Base-by-base conservation (phyloP, 2,113 vertebrate species). In the Aplodontia rufa region DNA sequence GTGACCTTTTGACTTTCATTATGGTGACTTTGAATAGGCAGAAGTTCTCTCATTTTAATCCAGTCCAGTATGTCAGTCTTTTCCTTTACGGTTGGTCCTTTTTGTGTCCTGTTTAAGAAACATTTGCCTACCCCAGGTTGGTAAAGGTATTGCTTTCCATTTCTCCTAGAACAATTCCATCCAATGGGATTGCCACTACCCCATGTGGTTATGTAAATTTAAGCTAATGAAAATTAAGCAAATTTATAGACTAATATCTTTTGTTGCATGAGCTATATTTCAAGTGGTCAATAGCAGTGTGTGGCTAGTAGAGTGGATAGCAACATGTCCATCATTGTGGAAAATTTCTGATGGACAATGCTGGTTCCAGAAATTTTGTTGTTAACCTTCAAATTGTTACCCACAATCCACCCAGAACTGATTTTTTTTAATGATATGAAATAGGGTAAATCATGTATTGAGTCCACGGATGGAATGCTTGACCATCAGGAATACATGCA, bases 11-110 rank as follows among this genome's bases (percentile, higher is more conserved):
- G 37, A 64, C 28, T 79, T 90, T 74, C 26, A 20, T 87, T 62
- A 62, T 55, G 17, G 35, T 19, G 66, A 84, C 49, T 80, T 80
- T 49, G 49, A 47, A 26, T 64, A 7, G 85, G 37, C 69, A 88
- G 47, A 89, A 89, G 74, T 64, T 78, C 78, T 88, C 90, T n/a
- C 26, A 87, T 93, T 92, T 86, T 69, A 83, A 72, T 69, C 5
- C 82, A 90, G 6, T 58, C 53, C 17, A 47, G 3, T 37, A 22
- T 80, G 45, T 62, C 62, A 42, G 49, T 37, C 8, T 35, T 72
- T 71, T 80, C 35, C 47, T 72, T 81, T 79, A 40, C 14, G 8
- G 62, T 42, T 76, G 45, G 42, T 64, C 32, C 22, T 69, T 40
- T 55, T 72, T 68, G 47, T 62, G 22, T 80, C 45, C n/a, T 49